Conservation (phyloP, 2,797 vertebrate genomes). For the Sebastes hopkinsi region DNA sequence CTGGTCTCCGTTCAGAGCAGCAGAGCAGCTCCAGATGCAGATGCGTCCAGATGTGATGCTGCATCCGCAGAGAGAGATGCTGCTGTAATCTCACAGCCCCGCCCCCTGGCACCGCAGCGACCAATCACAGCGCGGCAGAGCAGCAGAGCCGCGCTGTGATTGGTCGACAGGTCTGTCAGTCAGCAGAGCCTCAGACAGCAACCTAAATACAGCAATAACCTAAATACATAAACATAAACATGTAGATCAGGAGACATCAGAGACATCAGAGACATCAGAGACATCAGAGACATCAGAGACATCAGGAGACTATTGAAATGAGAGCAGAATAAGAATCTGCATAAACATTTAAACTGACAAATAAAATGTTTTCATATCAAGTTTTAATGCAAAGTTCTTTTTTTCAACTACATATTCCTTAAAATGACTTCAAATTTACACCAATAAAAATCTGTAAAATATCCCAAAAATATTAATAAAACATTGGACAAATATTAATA, state of each 20-base stretch:
- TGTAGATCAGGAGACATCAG: no score
- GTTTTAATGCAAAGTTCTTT: no score
- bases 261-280: slow-evolving; percentile 5
- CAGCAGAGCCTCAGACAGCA: slow-evolving; percentile 7
- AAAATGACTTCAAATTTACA: no score
- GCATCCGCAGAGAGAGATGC: slow-evolving; percentile 57
- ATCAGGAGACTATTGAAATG: slow-evolving; percentile 20
- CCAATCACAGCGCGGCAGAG: slow-evolving; percentile 36
- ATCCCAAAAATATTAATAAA: no score
- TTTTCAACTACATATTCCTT: no score
- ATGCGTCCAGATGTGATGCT: slow-evolving; percentile 35
- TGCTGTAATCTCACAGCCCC: slow-evolving; percentile 54
- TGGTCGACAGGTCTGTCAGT: slow-evolving; percentile 23
- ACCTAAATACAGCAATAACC: slow-evolving; percentile 67
- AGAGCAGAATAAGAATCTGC: no score
- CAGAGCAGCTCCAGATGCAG: slow-evolving; percentile 62
- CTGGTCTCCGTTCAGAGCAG: no score
- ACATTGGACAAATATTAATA: no score
- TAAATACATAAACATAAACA: neutral
- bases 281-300: no score
- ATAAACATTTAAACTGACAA: no score
- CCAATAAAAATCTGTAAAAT: no score
- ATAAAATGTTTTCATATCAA: no score
- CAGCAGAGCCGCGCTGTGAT: neutral
- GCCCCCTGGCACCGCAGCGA: slow-evolving; percentile 28